phyloP scores from a whole-genome alignment of 2,797 vertebrate genomes.

The Gambelia wislizenii region DNA sequence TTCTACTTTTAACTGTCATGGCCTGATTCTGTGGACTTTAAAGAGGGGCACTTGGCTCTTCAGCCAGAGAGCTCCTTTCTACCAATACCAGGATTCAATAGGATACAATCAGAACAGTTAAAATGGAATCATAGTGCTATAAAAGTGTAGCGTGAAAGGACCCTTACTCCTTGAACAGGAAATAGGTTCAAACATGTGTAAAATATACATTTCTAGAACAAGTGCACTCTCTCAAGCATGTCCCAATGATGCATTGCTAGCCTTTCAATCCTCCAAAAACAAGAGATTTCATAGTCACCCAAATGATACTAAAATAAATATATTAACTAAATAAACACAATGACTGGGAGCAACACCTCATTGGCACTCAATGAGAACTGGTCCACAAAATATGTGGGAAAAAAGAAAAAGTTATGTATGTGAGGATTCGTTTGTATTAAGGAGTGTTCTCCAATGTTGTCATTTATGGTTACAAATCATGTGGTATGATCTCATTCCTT shows the following conservation, averaged over 20 bases:
- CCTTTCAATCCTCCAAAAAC: not conserved
- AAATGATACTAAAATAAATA: not conserved
- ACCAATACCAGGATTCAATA: too few species aligned
- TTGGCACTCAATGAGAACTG: too few species aligned
- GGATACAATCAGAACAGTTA: too few species aligned
- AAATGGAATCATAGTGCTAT: too few species aligned
- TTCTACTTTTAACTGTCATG: too few species aligned
- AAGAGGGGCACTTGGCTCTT: too few species aligned
- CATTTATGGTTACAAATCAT: not conserved
- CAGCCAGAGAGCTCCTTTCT: too few species aligned
- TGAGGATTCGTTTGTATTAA: not conserved
- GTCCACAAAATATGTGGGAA: not conserved
- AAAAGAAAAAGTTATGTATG: not conserved
- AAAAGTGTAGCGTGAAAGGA: too few species aligned
- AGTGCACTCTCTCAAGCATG: too few species aligned
- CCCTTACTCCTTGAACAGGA: not conserved
- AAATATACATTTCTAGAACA: not conserved
- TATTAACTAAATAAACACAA: too few species aligned
- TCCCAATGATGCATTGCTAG: too few species aligned
- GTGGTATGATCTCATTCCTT: not conserved
- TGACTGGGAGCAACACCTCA: not conserved
- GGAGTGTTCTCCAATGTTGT: not conserved
- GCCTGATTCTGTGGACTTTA: too few species aligned
- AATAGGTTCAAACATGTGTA: not conserved
- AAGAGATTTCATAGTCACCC: not conserved